Evolutionary conservation across 53 echinoderm and acorn worm genomes (phyloP), one percentile per base, ranked within the genome.

Genomic region (Henricia sp.): DNA sequence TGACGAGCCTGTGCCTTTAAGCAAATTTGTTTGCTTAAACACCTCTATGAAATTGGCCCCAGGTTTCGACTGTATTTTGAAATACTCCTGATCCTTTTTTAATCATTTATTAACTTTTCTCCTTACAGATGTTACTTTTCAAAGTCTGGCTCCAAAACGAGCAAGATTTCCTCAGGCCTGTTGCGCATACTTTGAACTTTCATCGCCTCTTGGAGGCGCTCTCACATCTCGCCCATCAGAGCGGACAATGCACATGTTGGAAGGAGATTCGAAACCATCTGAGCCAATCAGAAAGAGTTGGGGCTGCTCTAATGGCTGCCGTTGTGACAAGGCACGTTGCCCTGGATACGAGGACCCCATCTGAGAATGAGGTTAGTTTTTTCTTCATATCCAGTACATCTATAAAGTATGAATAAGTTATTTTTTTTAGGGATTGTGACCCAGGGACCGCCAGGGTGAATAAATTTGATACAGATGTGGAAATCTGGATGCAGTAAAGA

Each of bases 101-200:
- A 34, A 0, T 71, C 16, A 26, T 35, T 41, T 33, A 24, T 50
- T 11, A 0, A 37, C 48, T 8, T 91, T 41, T 68, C 4, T 41
- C 43, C 3, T 34, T 37, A 12, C 62, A 99, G 99, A 88, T 92
- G 71, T 71, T 99, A 54, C 87, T 99, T 4, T 77, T 99, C 6
- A 90, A 95, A 77, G 86, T 95, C 14, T 99, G 99, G 94, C 92
- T 99, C 21, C 77, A 83, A 50, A 88, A 91, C 4, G 99, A 99
- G 62, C 43, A 77, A 37, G 90, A 93, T 21, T 85, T 99, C 51
- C 84, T 95, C 3, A 72, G 74, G 67, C 76, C 89, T 24, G 39
- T 83, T 14, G 30, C 72, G 4, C 74, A 74, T 20, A 68, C 77
- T 1, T 36, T 75, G 26, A 89, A 91, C 88, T 83, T 96, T 25